Base-by-base conservation (phyloP, 2,888 invertebrate species). In the Corythucha ciliata region DNA sequence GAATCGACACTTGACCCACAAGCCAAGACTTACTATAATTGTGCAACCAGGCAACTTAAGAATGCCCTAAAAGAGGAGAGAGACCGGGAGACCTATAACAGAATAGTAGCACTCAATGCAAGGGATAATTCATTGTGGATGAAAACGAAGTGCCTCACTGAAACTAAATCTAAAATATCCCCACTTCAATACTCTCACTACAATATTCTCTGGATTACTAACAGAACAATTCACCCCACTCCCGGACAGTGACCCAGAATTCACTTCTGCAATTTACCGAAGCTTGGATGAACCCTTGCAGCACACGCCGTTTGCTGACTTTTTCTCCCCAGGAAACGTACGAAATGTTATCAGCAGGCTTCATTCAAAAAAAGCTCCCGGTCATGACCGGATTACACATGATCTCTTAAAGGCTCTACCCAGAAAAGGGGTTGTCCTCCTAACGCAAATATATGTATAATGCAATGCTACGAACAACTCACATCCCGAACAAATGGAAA, bases 201-300 rank as follows among this genome's bases (percentile, higher is more conserved):
- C n/a, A n/a, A n/a, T n/a, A n/a, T n/a, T n/a, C n/a, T n/a, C n/a
- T n/a, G n/a, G n/a, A n/a, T n/a, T n/a, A n/a, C n/a, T n/a, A n/a
- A n/a, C n/a, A n/a, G n/a, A n/a, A n/a, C n/a, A n/a, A n/a, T n/a
- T n/a, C n/a, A n/a, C n/a, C n/a, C n/a, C n/a, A n/a, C n/a, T n/a
- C n/a, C n/a, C n/a, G n/a, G n/a, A n/a, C n/a, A n/a, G n/a, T n/a
- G n/a, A n/a, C n/a, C n/a, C n/a, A n/a, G n/a, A n/a, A n/a, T n/a
- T n/a, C n/a, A n/a, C n/a, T n/a, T n/a, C n/a, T n/a, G n/a, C n/a
- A n/a, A n/a, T n/a, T n/a, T n/a, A n/a, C n/a, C n/a, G n/a, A n/a
- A n/a, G n/a, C n/a, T n/a, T 37, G 37, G 37, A 37, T 5, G 37
- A 37, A 37, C 37, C 37, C n/a, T 14, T 6, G 24, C 37, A 37